Percentiles rank a stretch among this genome's conserved stretches.
Evolutionary conservation across 2,113 vertebrate genomes (phyloP).

Genomic region (Pseudonaja textilis): DNA sequence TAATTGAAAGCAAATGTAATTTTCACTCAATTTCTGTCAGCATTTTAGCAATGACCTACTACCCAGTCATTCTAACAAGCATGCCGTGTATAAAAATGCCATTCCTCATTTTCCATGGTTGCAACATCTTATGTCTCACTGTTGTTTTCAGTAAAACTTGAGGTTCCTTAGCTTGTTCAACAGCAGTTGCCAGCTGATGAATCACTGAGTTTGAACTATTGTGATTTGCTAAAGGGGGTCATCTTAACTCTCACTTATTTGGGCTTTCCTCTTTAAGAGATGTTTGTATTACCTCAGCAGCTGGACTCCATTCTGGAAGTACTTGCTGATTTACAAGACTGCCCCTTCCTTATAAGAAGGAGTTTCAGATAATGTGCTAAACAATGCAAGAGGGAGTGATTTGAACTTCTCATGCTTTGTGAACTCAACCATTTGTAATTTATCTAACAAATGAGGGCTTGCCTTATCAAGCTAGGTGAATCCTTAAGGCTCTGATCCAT

Average conservation of each 20-base stretch:
- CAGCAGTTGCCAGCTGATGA: background rate
- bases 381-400: background rate
- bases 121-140: background rate
- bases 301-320: background rate
- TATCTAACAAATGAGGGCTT: background rate
- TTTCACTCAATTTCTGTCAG: background rate
- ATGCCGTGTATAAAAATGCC: background rate
- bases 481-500: background rate
- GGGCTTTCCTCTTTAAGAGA: background rate
- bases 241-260: background rate
- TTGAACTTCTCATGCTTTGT: background rate
- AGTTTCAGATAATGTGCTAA: background rate
- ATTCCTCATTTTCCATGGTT: background rate
- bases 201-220: background rate
- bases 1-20: background rate
- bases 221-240: background rate
- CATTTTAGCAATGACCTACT: background rate
- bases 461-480: background rate
- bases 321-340: background rate
- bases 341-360: background rate
- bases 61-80: background rate
- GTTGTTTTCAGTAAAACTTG: background rate
- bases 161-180: background rate
- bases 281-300: background rate
- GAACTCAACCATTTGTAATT: background rate